A percentile compares a stretch with the other conserved stretches of the same genome.
phyloP scores from a whole-genome alignment of 2,888 invertebrate genomes.

The Scaptomyza tumidula region DNA sequence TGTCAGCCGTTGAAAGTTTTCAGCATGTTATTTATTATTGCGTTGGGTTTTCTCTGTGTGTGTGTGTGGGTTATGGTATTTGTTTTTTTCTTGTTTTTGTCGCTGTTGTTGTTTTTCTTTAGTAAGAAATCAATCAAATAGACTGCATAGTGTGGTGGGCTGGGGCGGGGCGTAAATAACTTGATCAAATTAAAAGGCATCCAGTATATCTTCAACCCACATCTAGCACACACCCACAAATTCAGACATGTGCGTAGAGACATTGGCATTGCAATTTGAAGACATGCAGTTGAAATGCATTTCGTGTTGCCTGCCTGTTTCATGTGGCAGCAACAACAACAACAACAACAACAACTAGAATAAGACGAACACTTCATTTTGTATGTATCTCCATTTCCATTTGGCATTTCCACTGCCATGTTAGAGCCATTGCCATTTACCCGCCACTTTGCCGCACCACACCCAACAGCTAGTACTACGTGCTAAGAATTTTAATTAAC shows the following conservation, averaged over 20 bases:
- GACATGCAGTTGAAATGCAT: conserved; percentile 78
- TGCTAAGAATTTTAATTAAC: conserved; percentile 81
- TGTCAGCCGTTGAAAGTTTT: conserved; percentile 77
- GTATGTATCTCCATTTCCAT: conserved; percentile 54
- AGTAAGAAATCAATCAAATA: conserved; percentile 39
- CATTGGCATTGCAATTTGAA: conserved; percentile 75
- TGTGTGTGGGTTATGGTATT: conserved; percentile 8
- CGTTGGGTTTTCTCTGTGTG: conserved; percentile 27
- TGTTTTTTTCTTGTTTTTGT: conserved; percentile 10
- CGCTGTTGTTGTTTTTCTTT: conserved; percentile 1
- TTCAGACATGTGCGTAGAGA: conserved; percentile 41
- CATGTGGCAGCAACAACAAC: conserved; percentile 32
- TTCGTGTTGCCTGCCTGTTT: conserved; percentile 68
- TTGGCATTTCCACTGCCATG: conserved; percentile 47
- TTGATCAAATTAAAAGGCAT: conserved; percentile 78
- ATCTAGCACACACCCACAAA: conserved; percentile 7
- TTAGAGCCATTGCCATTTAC: conserved; percentile 19
- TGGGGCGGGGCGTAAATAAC: conserved; percentile 24
- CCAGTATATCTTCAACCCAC: conserved; percentile 50
- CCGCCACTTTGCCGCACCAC: neutral
- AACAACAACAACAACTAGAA: conserved; percentile 9
- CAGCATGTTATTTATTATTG: conserved; percentile 80
- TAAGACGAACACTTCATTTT: conserved; percentile 49
- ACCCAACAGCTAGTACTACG: conserved; percentile 65
- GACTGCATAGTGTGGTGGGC: neutral